phyloP scores from a whole-genome alignment of 2,888 invertebrate genomes.

The Rhyacophila evoluta region DNA sequence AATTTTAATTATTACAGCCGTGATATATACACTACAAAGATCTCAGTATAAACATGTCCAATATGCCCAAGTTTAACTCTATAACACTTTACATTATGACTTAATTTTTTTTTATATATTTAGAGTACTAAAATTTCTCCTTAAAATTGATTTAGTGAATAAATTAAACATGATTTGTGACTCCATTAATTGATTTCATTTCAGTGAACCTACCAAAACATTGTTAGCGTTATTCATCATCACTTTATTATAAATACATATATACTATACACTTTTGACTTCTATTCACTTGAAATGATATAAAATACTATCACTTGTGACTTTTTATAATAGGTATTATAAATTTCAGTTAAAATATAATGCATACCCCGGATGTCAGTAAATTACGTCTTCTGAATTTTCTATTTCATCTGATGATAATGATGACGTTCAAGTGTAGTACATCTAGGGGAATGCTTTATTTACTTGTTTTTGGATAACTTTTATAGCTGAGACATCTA shows the following conservation, averaged over 20 bases:
- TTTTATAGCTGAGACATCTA: neutral
- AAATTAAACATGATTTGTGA: neutral
- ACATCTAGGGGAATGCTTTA: neutral
- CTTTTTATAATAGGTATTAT: neutral
- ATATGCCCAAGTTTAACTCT: no score
- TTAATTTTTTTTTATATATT: neutral
- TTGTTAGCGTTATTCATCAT: neutral
- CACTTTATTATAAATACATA: neutral
- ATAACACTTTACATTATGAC: no score
- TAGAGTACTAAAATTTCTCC: neutral
- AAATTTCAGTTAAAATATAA: neutral
- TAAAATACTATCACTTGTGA: neutral
- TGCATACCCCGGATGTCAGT: neutral
- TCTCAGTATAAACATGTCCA: no score
- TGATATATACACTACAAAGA: no score
- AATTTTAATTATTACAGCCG: no score
- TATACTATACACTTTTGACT: neutral
- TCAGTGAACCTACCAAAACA: neutral
- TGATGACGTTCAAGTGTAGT: neutral
- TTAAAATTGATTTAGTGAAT: neutral
- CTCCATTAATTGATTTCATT: neutral
- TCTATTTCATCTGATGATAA: neutral
- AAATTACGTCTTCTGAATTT: neutral
- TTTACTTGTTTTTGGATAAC: neutral
- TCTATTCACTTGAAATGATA: neutral